A percentile compares a stretch with the other conserved stretches of the same genome.
Conservation (phyloP, 2,888 invertebrate species). For the Aphelenchoides bicaudatus region DNA sequence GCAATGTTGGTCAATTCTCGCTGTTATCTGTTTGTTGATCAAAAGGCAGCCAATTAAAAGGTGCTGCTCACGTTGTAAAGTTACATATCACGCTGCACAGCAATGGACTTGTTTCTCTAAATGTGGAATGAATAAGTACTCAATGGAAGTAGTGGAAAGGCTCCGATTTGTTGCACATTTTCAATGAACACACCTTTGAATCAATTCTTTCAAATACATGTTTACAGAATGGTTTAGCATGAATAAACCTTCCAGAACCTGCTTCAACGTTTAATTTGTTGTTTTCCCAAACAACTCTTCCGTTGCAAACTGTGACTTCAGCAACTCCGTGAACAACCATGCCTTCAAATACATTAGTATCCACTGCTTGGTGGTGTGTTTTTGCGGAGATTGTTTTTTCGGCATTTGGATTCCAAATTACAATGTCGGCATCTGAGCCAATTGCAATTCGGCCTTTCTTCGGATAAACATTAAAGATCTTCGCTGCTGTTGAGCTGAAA, state of each 20-base stretch:
- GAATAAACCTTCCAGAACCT: conserved; percentile 78
- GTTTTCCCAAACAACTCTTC: conserved; percentile 72
- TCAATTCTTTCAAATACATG: conserved; percentile 67
- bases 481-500: conserved; percentile 76
- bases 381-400: conserved; percentile 82
- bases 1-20: no score
- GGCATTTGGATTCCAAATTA: conserved; percentile 86
- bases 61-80: no score
- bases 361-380: conserved; percentile 81
- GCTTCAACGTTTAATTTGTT: conserved; percentile 44
- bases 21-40: no score
- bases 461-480: conserved; percentile 94
- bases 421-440: conserved; percentile 92
- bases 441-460: conserved; percentile 85
- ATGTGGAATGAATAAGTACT: no score
- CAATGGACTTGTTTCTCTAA: no score
- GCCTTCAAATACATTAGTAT: conserved; percentile 91
- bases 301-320: conserved; percentile 84
- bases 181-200: no score
- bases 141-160: no score
- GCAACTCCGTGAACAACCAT: conserved; percentile 75
- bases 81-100: no score
- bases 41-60: no score
- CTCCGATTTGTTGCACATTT: no score
- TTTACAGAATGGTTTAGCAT: conserved; percentile 73